Conservation (phyloP, 2,888 invertebrate genomes). For the Tinea semifulvella region DNA sequence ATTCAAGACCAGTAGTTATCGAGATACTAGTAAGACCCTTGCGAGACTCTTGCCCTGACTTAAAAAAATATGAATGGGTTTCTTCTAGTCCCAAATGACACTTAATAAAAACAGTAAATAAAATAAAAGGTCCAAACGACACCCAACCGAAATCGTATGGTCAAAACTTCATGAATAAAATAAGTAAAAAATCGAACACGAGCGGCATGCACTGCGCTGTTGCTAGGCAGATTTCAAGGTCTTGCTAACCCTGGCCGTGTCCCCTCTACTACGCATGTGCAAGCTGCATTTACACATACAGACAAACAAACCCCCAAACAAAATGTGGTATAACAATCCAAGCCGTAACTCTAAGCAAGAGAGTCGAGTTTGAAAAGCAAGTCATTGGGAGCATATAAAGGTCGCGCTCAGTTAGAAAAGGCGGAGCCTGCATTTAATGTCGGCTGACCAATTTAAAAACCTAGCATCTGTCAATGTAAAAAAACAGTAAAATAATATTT, state of each 20-base stretch:
- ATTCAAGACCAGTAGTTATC: too few relatives aligned
- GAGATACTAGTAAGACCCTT: too few relatives aligned
- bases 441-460: too few relatives aligned
- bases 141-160: too few relatives aligned
- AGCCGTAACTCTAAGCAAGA: neutral
- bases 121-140: too few relatives aligned
- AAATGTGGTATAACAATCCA: conserved; percentile 18
- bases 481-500: too few relatives aligned
- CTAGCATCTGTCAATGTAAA: too few relatives aligned
- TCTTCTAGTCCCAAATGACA: too few relatives aligned
- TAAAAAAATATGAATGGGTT: too few relatives aligned
- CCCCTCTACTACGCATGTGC: conserved; percentile 37
- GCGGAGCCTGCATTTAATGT: conserved; percentile 11
- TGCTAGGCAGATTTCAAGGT: conserved; percentile 61
- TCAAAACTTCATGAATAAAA: conserved; percentile 1
- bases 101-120: too few relatives aligned
- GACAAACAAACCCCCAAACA: conserved; percentile 21
- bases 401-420: conserved; percentile 7
- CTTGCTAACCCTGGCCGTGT: conserved; percentile 49
- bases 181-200: neutral
- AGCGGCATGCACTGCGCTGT: conserved; percentile 42
- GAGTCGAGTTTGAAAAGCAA: neutral
- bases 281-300: conserved; percentile 36
- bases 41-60: too few relatives aligned
- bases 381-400: neutral